Evolutionary conservation across 2,113 vertebrate species (phyloP), one percentile per base, ranked within the genome.

Genomic region (Pseudolaguvia tuberculata): DNA sequence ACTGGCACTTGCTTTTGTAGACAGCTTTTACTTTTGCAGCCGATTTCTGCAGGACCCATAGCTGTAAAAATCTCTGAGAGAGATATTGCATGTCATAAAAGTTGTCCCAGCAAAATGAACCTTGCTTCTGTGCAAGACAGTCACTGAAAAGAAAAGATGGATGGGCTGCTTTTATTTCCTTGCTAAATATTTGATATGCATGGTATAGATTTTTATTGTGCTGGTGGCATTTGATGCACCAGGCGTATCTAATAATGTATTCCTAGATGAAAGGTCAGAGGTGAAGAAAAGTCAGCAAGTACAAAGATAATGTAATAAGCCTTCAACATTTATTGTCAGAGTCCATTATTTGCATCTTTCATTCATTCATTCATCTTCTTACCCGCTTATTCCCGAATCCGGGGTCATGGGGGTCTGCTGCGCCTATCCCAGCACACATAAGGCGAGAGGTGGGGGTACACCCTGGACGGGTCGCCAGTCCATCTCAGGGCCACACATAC

Each of bases 61-160:
- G 53, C 35, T 45, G n/a, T 50, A 50, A 35, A 50, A 67, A 68
- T 57, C 73, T 23, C 20, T 58, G 57, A 63, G 25, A 58, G 47
- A 31, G 63, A 75, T 68, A 68, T 75, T 68, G 63, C 73, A 58
- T 58, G 63, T 75, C 42, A 75, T 75, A 75, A 75, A 75, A 58
- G 73, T 63, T 75, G 68, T 51, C 62, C 51, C 15, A 55, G 42
- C 20, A 75, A 68, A 75, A 75, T 58, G 53, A 75, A 65, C 63
- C 42, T 58, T 35, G 52, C 21, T 66, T 21, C 27, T 66, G 61
- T 7, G 45, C 48, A 74, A 42, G 15, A 55, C 51, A 66, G 50
- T 23, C 39, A 47, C 42, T 58, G 53, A 62, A 12, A n/a, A 23
- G 17, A 74, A 47, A 23, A 11, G 61, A 75, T 57, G 57, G 39